Evolutionary conservation across 2,888 invertebrate genomes (phyloP).

Genomic region (Priocnemis perturbator): DNA sequence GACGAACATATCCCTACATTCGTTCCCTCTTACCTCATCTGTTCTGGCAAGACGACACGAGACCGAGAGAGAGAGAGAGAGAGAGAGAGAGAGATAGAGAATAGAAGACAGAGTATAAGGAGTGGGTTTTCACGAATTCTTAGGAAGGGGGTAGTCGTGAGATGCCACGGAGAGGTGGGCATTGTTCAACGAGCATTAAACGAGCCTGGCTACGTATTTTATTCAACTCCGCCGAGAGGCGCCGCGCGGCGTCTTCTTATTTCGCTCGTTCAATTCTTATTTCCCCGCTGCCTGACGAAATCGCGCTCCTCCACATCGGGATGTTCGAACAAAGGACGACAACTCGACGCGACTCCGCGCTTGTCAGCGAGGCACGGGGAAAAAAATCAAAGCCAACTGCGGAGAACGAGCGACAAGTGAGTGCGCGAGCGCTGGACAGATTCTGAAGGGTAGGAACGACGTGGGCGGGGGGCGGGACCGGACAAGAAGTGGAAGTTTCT

Average conservation of each 20-base stretch:
- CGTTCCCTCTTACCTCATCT: slow-evolving; percentile 4
- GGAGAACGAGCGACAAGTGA: slow-evolving; percentile 12
- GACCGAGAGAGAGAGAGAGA: slow-evolving; percentile 20
- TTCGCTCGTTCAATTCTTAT: slow-evolving; percentile 38
- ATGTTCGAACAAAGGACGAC: neutral
- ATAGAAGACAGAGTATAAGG: slow-evolving; percentile 14
- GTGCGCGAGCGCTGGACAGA: neutral
- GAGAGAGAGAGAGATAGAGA: no score
- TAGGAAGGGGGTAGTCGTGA: slow-evolving; percentile 23
- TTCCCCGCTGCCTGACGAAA: slow-evolving; percentile 22
- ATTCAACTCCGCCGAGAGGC: slow-evolving; percentile 40
- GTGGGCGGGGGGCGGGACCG: slow-evolving; percentile 26
- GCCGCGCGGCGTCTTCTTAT: slow-evolving; percentile 21
- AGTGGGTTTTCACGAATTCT: slow-evolving; percentile 28
- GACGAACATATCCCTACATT: slow-evolving; percentile 17
- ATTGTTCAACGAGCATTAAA: slow-evolving; percentile 56
- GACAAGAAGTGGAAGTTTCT: slow-evolving; percentile 42
- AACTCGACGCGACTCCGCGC: neutral
- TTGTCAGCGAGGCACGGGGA: neutral
- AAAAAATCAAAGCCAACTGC: neutral
- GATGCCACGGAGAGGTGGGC: slow-evolving; percentile 24
- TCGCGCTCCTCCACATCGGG: slow-evolving; percentile 8
- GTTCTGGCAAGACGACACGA: slow-evolving; percentile 1
- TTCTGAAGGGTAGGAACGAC: neutral
- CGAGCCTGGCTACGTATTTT: slow-evolving; percentile 51